Base-by-base conservation (phyloP, 2,888 invertebrate genomes). In the Watsonalla cultraria region DNA sequence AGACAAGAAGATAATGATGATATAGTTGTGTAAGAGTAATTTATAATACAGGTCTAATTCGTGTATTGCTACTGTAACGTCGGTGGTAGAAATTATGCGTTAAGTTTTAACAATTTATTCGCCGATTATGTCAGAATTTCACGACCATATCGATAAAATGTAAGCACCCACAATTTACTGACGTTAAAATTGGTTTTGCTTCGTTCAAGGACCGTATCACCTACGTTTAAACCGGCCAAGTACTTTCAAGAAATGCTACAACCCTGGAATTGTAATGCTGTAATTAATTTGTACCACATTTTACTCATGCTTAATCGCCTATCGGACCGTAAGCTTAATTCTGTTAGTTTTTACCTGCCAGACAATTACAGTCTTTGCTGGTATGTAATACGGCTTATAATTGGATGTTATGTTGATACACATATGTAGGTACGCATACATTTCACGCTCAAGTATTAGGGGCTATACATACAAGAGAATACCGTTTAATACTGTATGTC, bases 401-500 rank as follows among this genome's bases (percentile, higher is more conserved):
- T 65, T 39, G 56, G 48, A 54, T 64, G 55, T 52, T 49, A 49
- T 54, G 11, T 53, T 57, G 62, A 56, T 56, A 59, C 51, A 56
- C 58, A 62, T 64, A 61, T 54, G 56, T 62, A 62, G 57, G 74
- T 67, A 15, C 49, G 49, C 49, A 74, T 74, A 74, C 65, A 74
- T 74, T 74, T 74, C 75, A 74, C 75, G 74, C 61, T 71, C 53
- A 64, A 60, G 63, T 64, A 74, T 74, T 61, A 68, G 62, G 68
- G 69, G 66, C 69, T 72, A 66, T 64, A 65, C 64, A 68, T 57
- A 58, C 24, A 24, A 24, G 24, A 65, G 57, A 66, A 65, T 74
- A 72, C 74, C 69, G 74, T 74, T 71, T 69, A 74, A 70, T 74
- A 69, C 75, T 69, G 75, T 74, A 68, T 67, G 69, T 64, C 66